Conservation (phyloP, 2,797 vertebrate genomes). For the Amblyopsis hoosieri region DNA sequence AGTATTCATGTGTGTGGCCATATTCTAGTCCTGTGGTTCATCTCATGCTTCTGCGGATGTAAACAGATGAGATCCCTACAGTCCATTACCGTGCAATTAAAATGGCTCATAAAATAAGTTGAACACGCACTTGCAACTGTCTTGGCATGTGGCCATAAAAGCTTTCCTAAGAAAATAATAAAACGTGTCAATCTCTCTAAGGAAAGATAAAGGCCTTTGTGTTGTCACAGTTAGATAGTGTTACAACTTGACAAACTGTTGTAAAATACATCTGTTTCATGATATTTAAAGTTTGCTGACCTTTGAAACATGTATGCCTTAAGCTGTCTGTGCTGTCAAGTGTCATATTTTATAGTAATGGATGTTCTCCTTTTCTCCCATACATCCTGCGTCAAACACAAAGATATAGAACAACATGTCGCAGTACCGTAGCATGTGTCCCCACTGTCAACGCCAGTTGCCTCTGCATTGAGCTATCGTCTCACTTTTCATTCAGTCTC, state of each 20-base stretch:
- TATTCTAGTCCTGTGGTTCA: constrained; percentile 50
- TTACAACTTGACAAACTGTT: neutral
- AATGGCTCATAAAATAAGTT: constrained; percentile 49
- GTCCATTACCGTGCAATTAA: constrained; percentile 69
- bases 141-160: constrained; percentile 50
- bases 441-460: neutral
- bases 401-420: too few relatives aligned
- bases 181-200: constrained; percentile 9
- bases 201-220: neutral
- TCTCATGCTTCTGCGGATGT: constrained; percentile 46
- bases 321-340: too few relatives aligned
- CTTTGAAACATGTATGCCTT: too few relatives aligned
- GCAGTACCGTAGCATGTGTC: neutral
- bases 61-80: constrained; percentile 62
- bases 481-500: neutral
- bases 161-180: constrained; percentile 27
- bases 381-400: too few relatives aligned
- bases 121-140: constrained; percentile 42
- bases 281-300: too few relatives aligned
- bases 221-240: neutral
- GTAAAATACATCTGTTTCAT: constrained; percentile 12
- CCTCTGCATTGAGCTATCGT: constrained; percentile 1
- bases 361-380: too few relatives aligned
- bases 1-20: constrained; percentile 15
- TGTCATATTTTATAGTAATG: too few relatives aligned